These are phyloP conservation scores for Hemichromis elongatus DNA, from an alignment of 2,113 vertebrate genomes.

Conservation along the genomic window DNA sequence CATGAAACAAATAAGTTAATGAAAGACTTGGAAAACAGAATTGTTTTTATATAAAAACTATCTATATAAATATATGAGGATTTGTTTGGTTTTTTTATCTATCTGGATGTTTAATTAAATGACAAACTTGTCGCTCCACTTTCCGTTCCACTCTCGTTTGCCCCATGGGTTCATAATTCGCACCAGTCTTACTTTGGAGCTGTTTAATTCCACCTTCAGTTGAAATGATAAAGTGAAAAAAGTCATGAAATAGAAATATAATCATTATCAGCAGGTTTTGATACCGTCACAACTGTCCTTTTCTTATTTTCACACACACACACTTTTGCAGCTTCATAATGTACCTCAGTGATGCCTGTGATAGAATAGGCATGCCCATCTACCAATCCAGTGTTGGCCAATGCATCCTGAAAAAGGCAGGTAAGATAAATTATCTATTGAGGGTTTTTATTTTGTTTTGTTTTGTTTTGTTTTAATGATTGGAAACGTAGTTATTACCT, in stretches of 20 bases:
- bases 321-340: background rate
- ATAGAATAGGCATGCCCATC: slow-evolving; percentile 38
- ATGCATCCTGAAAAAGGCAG: background rate
- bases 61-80: too few species aligned
- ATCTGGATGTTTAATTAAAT: background rate
- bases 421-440: background rate
- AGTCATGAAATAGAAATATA: background rate
- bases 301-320: background rate
- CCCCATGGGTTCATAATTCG: slow-evolving; percentile 50
- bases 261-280: background rate
- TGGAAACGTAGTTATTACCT: background rate
- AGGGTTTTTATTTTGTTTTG: background rate
- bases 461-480: background rate
- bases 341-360: slow-evolving; percentile 43
- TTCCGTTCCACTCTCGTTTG: slow-evolving; percentile 1
- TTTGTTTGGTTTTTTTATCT: background rate
- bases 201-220: background rate
- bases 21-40: background rate
- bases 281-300: background rate
- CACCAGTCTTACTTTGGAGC: slow-evolving; percentile 27
- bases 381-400: slow-evolving; percentile 34
- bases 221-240: background rate
- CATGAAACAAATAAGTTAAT: background rate
- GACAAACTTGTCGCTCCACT: slow-evolving; percentile 37
- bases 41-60: background rate